Conservation (phyloP, 2,888 invertebrate species). For the Calameuta pallipes region DNA sequence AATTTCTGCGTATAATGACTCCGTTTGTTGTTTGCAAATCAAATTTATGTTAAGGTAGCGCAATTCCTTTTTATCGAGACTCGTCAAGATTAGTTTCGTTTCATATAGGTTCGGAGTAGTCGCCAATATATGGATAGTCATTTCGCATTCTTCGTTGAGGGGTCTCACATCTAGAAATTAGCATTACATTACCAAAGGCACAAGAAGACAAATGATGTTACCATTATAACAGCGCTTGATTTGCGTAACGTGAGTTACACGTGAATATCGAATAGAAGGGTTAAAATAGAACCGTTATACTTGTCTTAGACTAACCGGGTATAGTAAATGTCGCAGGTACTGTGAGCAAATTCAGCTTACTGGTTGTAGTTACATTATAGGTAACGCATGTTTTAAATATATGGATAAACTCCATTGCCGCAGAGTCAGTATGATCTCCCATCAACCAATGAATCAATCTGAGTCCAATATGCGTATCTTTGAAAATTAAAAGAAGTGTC, state of each 20-base stretch:
- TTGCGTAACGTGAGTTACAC: neutral
- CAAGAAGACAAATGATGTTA: neutral
- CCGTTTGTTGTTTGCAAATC: constrained; percentile 12
- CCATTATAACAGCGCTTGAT: neutral
- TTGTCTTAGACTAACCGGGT: constrained; percentile 22
- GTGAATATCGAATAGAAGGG: constrained; percentile 4
- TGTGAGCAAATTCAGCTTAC: constrained; percentile 18
- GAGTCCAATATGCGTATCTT: constrained; percentile 54
- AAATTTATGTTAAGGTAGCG: constrained; percentile 36
- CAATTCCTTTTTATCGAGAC: constrained; percentile 35
- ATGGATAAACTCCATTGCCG: constrained; percentile 45
- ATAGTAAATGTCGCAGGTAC: constrained; percentile 32
- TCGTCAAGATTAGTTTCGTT: constrained; percentile 34
- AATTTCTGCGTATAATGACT: neutral
- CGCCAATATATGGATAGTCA: constrained; percentile 36
- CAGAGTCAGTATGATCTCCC: constrained; percentile 38
- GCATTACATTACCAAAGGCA: neutral
- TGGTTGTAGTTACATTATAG: constrained; percentile 36
- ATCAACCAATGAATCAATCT: constrained; percentile 52
- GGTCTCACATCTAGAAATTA: constrained; percentile 31
- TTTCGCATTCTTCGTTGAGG: constrained; percentile 19
- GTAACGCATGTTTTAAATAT: constrained; percentile 45
- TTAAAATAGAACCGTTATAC: neutral
- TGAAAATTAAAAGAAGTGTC: constrained; percentile 7
- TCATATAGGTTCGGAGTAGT: constrained; percentile 26